Evolutionary conservation across 1,140 invertebrate species (phyloP).

Genomic region (Catajapyx aquilonaris): DNA sequence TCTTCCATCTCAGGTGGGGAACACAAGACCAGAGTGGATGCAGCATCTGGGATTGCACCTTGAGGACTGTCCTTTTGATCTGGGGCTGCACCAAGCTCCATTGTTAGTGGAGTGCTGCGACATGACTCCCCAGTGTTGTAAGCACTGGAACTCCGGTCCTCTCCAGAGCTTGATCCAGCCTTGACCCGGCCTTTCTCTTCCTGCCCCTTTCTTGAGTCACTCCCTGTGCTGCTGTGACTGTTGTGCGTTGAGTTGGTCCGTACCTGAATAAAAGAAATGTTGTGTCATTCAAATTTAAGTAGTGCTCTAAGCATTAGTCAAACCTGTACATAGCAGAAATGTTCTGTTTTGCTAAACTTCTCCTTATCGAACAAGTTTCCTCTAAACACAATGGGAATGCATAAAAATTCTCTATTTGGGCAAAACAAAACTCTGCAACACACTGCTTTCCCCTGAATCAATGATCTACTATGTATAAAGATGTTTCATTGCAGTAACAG

Average conservation of each 20-base stretch:
- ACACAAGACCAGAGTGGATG: slow-evolving; percentile 11
- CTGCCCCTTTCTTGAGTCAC: slow-evolving; percentile 8
- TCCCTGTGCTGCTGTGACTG: slow-evolving; percentile 6
- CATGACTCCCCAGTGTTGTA: slow-evolving; percentile 58
- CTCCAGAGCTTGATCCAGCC: slow-evolving; percentile 17
- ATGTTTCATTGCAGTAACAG: too few species aligned
- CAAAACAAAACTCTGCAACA: too few species aligned
- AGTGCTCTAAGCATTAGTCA: too few species aligned
- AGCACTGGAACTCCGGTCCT: slow-evolving; percentile 36
- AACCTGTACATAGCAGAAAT: too few species aligned
- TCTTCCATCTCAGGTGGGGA: slow-evolving; percentile 8
- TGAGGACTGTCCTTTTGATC: slow-evolving; percentile 15
- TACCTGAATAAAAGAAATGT: too few species aligned
- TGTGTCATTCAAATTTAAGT: too few species aligned
- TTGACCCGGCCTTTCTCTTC: slow-evolving; percentile 14
- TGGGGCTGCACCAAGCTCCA: slow-evolving; percentile 30
- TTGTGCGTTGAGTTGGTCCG: slow-evolving; percentile 11
- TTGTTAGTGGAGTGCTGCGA: slow-evolving; percentile 41
- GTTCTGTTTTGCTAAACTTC: too few species aligned
- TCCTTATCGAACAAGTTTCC: too few species aligned
- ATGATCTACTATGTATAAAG: too few species aligned
- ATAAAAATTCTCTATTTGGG: too few species aligned
- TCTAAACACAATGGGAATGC: too few species aligned
- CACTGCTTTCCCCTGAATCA: too few species aligned
- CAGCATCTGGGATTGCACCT: slow-evolving; percentile 8